Percentiles rank a stretch among this genome's conserved stretches.
These are phyloP conservation scores for Micropoecilia bifurca DNA, from an alignment of 2,797 vertebrate genomes.

Conservation along the genomic window DNA sequence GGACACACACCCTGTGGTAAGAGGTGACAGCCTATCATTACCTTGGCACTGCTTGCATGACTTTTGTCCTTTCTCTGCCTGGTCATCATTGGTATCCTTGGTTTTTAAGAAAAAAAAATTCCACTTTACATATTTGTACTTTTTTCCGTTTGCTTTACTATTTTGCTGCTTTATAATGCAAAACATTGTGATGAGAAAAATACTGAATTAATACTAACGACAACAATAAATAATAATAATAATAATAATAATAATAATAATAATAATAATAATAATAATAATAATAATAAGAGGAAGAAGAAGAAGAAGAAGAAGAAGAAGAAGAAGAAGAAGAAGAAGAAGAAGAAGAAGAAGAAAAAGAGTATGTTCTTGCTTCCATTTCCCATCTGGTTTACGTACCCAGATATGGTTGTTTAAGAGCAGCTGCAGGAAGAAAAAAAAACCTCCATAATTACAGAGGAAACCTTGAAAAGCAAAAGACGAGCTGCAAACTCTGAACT, in stretches of 20 bases:
- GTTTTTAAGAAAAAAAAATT: not conserved
- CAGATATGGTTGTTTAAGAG: constrained; percentile 51
- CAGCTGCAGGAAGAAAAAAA: constrained; percentile 31
- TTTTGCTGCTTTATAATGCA: not conserved
- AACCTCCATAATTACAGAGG: constrained; percentile 52
- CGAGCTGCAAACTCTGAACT: constrained; percentile 51
- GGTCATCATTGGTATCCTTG: not conserved
- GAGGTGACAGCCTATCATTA: not conserved
- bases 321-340: too few relatives aligned
- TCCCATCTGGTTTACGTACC: constrained; percentile 51
- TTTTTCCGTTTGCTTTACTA: not conserved
- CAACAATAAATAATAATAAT: not conserved
- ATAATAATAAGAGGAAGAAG: too few relatives aligned
- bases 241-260: not conserved
- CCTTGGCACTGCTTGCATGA: not conserved
- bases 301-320: too few relatives aligned
- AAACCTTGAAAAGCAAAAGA: constrained; percentile 50
- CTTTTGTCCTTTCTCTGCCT: not conserved
- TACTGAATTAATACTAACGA: too few relatives aligned
- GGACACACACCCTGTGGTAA: not conserved
- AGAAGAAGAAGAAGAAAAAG: not conserved
- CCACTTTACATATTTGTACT: not conserved
- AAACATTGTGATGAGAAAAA: not conserved
- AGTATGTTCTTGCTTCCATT: constrained; percentile 41
- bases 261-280: too few relatives aligned